Conservation (phyloP, 2,113 vertebrate genomes). For the Illadopsis cleaveri region DNA sequence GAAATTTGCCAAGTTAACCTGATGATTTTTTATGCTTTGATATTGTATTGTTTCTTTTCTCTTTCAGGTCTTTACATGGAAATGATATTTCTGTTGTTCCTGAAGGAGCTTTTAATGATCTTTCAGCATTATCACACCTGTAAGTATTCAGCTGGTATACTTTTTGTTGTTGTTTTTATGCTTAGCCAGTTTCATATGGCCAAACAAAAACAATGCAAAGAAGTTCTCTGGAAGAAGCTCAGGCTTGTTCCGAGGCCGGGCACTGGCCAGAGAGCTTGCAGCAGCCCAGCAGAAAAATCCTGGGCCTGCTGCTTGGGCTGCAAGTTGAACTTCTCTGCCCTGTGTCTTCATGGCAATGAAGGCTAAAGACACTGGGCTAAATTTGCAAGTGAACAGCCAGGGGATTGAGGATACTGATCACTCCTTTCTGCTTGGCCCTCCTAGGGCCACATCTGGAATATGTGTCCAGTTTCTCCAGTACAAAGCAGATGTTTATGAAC, state of each 20-base stretch:
- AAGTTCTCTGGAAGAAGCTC: not conserved
- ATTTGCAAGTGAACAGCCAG: not conserved
- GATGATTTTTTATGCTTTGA: not conserved
- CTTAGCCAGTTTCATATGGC: not conserved
- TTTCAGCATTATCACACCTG: constrained; percentile 94
- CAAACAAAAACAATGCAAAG: not conserved
- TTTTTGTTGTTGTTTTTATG: not conserved
- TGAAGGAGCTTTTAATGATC: constrained; percentile 94
- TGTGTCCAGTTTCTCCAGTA: not conserved
- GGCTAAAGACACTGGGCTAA: not conserved
- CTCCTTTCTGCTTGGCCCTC: not conserved
- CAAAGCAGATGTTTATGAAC: not conserved
- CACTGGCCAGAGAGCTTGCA: not conserved
- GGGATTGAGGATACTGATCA: not conserved
- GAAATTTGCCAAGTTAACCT: not conserved
- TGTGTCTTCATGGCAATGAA: not conserved
- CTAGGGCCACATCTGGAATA: not conserved
- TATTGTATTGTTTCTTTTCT: not conserved
- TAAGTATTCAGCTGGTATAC: constrained; percentile 75
- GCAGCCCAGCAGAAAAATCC: not conserved
- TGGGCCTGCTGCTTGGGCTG: not conserved
- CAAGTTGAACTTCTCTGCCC: not conserved
- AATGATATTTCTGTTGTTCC: constrained; percentile 96
- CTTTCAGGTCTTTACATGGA: constrained; percentile 91
- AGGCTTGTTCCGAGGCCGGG: not conserved